A percentile compares a stretch with the other conserved stretches of the same genome.
Conservation (phyloP, 2,888 invertebrate species). For the Scaptomyza reducta region DNA sequence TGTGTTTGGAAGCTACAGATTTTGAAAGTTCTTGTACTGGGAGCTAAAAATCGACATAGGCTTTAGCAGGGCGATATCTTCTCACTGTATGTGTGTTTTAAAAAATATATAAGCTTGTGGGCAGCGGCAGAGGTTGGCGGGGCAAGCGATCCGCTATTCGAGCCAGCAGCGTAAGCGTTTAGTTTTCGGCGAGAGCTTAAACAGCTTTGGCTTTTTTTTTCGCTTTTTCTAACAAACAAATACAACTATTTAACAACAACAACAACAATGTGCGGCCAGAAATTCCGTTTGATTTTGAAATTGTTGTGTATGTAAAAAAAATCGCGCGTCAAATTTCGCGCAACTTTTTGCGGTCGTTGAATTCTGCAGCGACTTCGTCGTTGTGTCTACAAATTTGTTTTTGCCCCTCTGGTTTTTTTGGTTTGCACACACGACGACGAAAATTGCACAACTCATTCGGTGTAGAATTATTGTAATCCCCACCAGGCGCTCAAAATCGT, state of each 20-base stretch:
- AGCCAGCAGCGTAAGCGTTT: constrained; percentile 65
- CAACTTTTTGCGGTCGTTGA: constrained; percentile 26
- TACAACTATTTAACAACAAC: not conserved
- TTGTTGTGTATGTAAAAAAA: constrained; percentile 27
- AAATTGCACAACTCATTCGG: constrained; percentile 82
- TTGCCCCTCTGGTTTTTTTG: constrained; percentile 14
- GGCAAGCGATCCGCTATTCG: constrained; percentile 51
- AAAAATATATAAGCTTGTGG: constrained; percentile 29
- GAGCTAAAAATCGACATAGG: constrained; percentile 82
- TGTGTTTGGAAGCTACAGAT: constrained; percentile 80
- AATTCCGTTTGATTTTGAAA: constrained; percentile 27
- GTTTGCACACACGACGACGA: constrained; percentile 49
- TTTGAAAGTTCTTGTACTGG: constrained; percentile 83
- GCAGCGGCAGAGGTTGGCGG: constrained; percentile 1
- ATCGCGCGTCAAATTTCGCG: not conserved
- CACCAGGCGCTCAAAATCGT: constrained; percentile 76
- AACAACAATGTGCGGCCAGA: constrained; percentile 2
- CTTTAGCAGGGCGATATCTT: constrained; percentile 81
- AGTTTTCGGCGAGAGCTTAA: constrained; percentile 66
- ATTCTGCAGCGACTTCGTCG: constrained; percentile 56
- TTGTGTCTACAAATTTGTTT: constrained; percentile 53
- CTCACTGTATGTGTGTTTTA: constrained; percentile 34
- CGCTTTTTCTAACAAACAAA: constrained; percentile 4
- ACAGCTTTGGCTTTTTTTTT: constrained; percentile 53
- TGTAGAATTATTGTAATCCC: constrained; percentile 84